These are phyloP conservation scores for Tachina lurida DNA, from an alignment of 2,888 invertebrate genomes.

Conservation along the genomic window DNA sequence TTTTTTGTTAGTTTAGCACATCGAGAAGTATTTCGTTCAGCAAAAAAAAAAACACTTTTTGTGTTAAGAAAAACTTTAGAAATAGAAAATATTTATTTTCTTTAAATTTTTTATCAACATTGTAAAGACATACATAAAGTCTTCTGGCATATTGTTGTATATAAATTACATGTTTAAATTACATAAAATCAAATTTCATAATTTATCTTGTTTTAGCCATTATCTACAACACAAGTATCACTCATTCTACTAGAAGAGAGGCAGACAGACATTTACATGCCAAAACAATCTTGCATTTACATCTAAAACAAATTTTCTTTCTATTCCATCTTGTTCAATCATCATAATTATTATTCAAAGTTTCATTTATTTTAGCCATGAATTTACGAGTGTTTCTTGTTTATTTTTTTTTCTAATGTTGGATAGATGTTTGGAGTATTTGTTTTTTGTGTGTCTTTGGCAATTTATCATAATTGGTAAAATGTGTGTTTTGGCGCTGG, in stretches of 20 bases:
- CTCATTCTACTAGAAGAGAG: slow-evolving; percentile 2
- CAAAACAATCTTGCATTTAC: slow-evolving; percentile 35
- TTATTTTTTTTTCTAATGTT: slow-evolving; percentile 14
- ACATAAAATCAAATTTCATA: slow-evolving; percentile 68
- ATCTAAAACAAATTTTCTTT: slow-evolving; percentile 15
- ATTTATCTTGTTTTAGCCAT: slow-evolving; percentile 60
- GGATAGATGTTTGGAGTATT: not conserved
- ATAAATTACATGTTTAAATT: slow-evolving; percentile 68
- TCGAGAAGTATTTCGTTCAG: too few relatives aligned
- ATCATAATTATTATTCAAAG: slow-evolving; percentile 63
- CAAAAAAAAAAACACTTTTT: not conserved
- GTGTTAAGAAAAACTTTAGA: not conserved
- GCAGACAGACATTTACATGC: too few relatives aligned
- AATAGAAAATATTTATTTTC: slow-evolving; percentile 2
- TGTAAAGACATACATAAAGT: slow-evolving; percentile 32
- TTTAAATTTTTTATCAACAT: not conserved
- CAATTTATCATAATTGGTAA: slow-evolving; percentile 70
- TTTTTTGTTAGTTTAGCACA: too few relatives aligned
- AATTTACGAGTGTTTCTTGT: slow-evolving; percentile 42
- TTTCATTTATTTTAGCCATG: slow-evolving; percentile 59
- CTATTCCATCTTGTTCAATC: slow-evolving; percentile 32
- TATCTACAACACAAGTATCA: slow-evolving; percentile 5
- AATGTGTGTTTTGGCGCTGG: slow-evolving; percentile 66
- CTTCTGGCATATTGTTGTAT: slow-evolving; percentile 54
- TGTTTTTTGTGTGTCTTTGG: slow-evolving; percentile 38